Evolutionary conservation across 1,140 invertebrate genomes (phyloP).

Genomic region (Cyrtorhinus lividipennis): DNA sequence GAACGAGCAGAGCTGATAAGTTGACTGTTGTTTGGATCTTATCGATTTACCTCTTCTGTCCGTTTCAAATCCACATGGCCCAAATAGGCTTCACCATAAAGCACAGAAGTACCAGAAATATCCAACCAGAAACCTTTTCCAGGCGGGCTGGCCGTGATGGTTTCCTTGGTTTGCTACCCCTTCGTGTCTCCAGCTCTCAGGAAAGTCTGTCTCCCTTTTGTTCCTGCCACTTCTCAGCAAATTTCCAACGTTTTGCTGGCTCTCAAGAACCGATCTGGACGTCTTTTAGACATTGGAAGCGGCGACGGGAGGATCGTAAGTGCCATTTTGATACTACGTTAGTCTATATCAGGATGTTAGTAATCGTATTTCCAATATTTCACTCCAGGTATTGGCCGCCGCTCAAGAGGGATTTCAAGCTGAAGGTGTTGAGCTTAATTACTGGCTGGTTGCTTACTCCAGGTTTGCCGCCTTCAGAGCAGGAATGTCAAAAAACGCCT

Average conservation of each 20-base stretch:
- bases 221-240: constrained; percentile 72
- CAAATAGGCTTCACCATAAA: too few relatives aligned
- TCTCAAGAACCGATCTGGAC: constrained; percentile 45
- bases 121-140: constrained; percentile 21
- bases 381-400: constrained; percentile 47
- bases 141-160: constrained; percentile 48
- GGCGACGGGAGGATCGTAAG: constrained; percentile 78
- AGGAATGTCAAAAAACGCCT: constrained; percentile 39
- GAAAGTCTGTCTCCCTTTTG: constrained; percentile 68
- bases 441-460: constrained; percentile 71
- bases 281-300: constrained; percentile 73
- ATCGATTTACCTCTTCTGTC: too few relatives aligned
- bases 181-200: constrained; percentile 73
- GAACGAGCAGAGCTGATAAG: too few relatives aligned
- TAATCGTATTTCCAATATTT: too few relatives aligned
- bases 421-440: constrained; percentile 78
- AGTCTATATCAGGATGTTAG: too few relatives aligned
- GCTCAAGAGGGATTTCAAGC: constrained; percentile 53
- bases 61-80: too few relatives aligned
- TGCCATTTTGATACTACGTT: background rate
- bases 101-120: too few relatives aligned
- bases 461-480: constrained; percentile 43
- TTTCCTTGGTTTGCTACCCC: constrained; percentile 49
- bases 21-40: too few relatives aligned
- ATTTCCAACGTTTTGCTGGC: constrained; percentile 60